Conservation (phyloP, 2,113 vertebrate genomes). For the Mirounga angustirostris region DNA sequence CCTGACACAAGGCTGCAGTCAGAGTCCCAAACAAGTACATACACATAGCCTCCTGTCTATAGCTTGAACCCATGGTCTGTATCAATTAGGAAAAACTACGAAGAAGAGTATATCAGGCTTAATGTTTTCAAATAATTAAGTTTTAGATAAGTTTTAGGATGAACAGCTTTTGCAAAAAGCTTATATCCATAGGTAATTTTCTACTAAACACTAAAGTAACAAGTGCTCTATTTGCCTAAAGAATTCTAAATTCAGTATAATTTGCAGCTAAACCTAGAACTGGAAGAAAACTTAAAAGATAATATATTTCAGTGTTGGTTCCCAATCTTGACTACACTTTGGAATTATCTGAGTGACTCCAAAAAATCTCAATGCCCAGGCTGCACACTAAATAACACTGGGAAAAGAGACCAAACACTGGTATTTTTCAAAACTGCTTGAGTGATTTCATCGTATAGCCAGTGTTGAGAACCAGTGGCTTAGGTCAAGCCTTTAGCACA, state of each 20-base stretch:
- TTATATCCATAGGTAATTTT: neutral
- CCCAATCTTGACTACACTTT: neutral
- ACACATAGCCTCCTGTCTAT: neutral
- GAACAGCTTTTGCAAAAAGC: neutral
- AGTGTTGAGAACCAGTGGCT: neutral
- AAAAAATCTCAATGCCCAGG: neutral
- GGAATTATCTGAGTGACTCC: neutral
- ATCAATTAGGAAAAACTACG: neutral
- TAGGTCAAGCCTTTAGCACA: neutral
- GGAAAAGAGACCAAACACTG: neutral
- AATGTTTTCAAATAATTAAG: constrained; percentile 22
- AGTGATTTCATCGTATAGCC: neutral
- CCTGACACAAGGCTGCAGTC: constrained; percentile 57
- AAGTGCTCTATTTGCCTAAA: neutral
- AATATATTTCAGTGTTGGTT: neutral
- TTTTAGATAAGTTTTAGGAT: neutral
- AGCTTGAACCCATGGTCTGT: neutral
- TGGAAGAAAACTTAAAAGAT: neutral
- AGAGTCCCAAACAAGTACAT: constrained; percentile 54
- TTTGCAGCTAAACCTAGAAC: constrained; percentile 15
- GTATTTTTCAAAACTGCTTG: neutral
- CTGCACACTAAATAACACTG: neutral
- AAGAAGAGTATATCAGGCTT: neutral
- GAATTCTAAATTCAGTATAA: constrained; percentile 6
- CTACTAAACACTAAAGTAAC: neutral